Evolutionary conservation across 1,140 invertebrate genomes (phyloP).

Genomic region (Zaprionus ghesquierei): DNA sequence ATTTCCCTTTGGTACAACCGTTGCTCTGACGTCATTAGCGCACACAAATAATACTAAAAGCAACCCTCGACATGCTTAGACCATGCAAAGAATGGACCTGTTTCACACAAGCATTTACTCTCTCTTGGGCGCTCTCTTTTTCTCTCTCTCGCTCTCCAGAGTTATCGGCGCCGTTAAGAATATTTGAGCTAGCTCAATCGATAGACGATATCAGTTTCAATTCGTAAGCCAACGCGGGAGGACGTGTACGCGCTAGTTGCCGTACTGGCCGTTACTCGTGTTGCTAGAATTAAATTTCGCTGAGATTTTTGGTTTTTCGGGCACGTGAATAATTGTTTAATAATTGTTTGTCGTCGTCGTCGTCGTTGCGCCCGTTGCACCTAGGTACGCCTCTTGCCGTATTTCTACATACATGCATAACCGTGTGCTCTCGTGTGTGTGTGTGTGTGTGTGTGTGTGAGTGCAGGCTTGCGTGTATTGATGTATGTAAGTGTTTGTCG

Average conservation of each 20-base stretch:
- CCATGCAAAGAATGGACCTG: constrained; percentile 31
- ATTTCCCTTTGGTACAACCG: not conserved
- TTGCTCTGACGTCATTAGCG: constrained; percentile 8
- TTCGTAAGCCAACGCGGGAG: constrained; percentile 31
- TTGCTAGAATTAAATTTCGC: constrained; percentile 47
- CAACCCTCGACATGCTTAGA: not conserved
- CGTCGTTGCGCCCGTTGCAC: constrained; percentile 55
- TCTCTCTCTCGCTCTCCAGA: constrained; percentile 3
- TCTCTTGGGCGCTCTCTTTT: not conserved
- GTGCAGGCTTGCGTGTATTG: constrained; percentile 10
- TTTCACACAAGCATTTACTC: constrained; percentile 16
- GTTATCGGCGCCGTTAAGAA: constrained; percentile 33
- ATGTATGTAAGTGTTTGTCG: constrained; percentile 46
- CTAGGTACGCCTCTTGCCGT: constrained; percentile 39
- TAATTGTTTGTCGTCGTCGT: constrained; percentile 41
- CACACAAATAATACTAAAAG: not conserved
- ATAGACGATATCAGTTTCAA: constrained; percentile 40
- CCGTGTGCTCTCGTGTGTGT: constrained; percentile 27
- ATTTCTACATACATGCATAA: not conserved
- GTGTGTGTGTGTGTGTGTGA: constrained; percentile 46
- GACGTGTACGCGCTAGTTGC: constrained; percentile 16
- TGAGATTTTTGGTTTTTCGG: constrained; percentile 26
- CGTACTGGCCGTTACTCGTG: constrained; percentile 27
- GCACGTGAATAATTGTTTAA: constrained; percentile 57
- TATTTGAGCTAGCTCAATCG: constrained; percentile 38